phyloP scores from a whole-genome alignment of 2,888 invertebrate species.

The Cerastis leucographa region DNA sequence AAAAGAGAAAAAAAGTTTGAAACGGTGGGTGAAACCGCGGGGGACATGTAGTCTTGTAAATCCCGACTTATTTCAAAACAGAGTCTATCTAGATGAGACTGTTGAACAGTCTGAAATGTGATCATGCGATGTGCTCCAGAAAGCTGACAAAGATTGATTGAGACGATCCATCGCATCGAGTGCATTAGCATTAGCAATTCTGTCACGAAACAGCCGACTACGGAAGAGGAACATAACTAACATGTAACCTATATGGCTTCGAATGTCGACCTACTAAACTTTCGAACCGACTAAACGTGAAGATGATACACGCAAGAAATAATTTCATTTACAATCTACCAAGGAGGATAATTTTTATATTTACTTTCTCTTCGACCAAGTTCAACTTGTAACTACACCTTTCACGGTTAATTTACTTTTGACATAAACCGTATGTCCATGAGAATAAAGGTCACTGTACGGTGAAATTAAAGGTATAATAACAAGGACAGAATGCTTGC shows the following conservation, averaged over 20 bases:
- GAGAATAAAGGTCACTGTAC: background rate
- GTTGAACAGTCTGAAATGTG: constrained; percentile 8
- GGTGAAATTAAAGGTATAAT: background rate
- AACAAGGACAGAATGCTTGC: constrained; percentile 5
- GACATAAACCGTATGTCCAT: background rate
- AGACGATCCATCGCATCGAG: constrained; percentile 30
- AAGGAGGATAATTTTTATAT: constrained; percentile 31
- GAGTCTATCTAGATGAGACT: constrained; percentile 2
- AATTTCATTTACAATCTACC: constrained; percentile 31
- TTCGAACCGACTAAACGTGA: constrained; percentile 39
- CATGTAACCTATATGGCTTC: constrained; percentile 59
- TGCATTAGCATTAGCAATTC: constrained; percentile 42
- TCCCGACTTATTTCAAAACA: background rate
- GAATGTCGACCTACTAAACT: constrained; percentile 57
- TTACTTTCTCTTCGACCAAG: constrained; percentile 51
- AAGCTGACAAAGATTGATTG: constrained; percentile 50
- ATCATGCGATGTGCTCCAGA: constrained; percentile 38
- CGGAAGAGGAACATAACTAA: constrained; percentile 56
- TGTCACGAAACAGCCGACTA: constrained; percentile 35
- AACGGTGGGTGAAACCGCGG: background rate
- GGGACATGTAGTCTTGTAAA: background rate
- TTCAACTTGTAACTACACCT: constrained; percentile 1
- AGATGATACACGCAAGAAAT: constrained; percentile 35
- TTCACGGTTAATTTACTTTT: background rate
- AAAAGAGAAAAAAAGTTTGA: background rate